phyloP scores from a whole-genome alignment of 1,140 invertebrate genomes.

The Sinella curviseta region DNA sequence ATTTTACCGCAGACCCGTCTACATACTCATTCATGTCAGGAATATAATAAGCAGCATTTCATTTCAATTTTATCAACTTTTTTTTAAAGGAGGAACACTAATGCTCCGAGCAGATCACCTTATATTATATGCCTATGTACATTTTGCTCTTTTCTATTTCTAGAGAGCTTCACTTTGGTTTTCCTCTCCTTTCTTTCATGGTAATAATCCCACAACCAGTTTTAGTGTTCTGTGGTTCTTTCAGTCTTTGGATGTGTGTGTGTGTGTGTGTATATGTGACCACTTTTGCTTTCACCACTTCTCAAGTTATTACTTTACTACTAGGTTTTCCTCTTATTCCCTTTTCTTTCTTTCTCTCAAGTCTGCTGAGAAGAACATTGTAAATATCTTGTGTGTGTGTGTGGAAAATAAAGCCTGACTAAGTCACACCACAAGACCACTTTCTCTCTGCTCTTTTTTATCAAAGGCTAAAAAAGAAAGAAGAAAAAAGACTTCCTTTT shows the following conservation, averaged over 20 bases:
- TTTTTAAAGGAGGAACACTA: neutral
- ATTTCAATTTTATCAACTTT: neutral
- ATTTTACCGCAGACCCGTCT: no score
- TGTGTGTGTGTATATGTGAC: neutral
- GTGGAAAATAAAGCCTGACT: conserved; percentile 23
- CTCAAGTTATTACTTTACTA: conserved; percentile 18
- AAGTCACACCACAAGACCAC: conserved; percentile 22
- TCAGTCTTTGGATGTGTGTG: neutral
- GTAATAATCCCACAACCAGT: conserved; percentile 13
- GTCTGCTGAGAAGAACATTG: neutral
- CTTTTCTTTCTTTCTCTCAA: neutral
- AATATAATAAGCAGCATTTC: conserved; percentile 1
- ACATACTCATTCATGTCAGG: no score
- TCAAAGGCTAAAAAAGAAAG: conserved; percentile 15
- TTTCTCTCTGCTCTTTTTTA: conserved; percentile 16
- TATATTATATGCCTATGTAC: no score
- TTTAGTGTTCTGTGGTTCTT: conserved; percentile 2
- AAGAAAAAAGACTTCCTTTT: conserved; percentile 22
- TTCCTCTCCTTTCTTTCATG: neutral
- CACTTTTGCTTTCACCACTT: conserved; percentile 24
- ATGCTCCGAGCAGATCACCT: no score
- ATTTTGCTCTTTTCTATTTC: no score
- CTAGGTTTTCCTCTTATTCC: conserved; percentile 5
- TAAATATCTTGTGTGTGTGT: neutral
- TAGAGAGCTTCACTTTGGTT: no score